Conservation (phyloP, 2,113 vertebrate genomes). For the Hemiscyllium ocellatum region DNA sequence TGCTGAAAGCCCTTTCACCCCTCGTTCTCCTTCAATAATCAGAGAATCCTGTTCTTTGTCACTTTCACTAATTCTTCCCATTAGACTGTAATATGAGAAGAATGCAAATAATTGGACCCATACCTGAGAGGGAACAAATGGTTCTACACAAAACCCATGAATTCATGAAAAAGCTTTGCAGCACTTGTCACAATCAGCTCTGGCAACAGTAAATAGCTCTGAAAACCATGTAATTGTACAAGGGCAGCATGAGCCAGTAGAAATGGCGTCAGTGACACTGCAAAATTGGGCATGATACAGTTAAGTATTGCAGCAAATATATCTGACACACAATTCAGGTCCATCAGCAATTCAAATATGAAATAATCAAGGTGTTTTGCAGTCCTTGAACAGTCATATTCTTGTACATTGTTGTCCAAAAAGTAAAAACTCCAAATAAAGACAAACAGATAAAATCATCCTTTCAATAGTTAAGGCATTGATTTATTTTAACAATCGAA, state of each 20-base stretch:
- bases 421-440: neutral
- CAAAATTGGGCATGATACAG: neutral
- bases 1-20: neutral
- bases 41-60: neutral
- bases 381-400: neutral
- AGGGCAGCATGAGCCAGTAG: neutral
- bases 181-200: neutral
- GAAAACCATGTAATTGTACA: neutral
- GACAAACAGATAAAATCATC: neutral
- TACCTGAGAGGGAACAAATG: neutral
- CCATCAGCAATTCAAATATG: too few species aligned
- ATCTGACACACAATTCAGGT: neutral
- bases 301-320: neutral
- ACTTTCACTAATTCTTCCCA: neutral
- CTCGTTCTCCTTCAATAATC: neutral
- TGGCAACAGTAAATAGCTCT: neutral
- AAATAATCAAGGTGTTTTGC: neutral
- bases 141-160: neutral
- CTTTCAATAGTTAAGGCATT: neutral
- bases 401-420: neutral
- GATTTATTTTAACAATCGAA: neutral
- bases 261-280: too few species aligned
- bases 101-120: neutral
- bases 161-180: neutral
- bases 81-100: neutral